Conservation (phyloP, 2,888 invertebrate genomes). For the Cataglyphis cursor region DNA sequence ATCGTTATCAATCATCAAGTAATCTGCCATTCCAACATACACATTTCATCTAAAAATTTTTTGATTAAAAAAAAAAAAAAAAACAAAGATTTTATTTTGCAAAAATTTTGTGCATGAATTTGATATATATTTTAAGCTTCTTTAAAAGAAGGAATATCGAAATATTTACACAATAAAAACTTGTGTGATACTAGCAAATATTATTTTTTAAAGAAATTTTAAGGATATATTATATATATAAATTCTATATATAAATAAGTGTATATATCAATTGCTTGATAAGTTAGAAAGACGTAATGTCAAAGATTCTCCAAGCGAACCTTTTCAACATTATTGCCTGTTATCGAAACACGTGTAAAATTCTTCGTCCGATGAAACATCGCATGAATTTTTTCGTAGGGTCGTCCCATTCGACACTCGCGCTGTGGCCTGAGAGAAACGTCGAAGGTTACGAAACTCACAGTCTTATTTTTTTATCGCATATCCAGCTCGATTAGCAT, state of each 20-base stretch:
- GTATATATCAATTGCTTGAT: too few relatives aligned
- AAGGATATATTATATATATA: too few relatives aligned
- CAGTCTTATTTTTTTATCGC: slow-evolving; percentile 48
- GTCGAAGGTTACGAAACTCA: slow-evolving; percentile 65
- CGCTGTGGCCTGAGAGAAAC: slow-evolving; percentile 33
- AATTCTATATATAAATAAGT: too few relatives aligned
- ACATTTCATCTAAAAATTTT: background rate
- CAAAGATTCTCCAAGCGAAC: background rate
- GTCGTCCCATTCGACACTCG: slow-evolving; percentile 5
- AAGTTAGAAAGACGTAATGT: background rate
- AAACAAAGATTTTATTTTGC: slow-evolving; percentile 13
- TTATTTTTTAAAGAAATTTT: too few relatives aligned
- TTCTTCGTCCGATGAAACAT: background rate
- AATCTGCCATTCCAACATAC: background rate
- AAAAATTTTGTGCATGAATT: background rate
- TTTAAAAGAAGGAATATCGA: background rate
- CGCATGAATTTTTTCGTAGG: slow-evolving; percentile 51
- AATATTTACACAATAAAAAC: background rate
- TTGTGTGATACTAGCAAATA: background rate
- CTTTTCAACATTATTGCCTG: background rate
- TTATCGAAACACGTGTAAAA: slow-evolving; percentile 18
- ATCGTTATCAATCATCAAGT: background rate
- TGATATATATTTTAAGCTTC: background rate
- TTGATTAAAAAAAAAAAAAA: background rate
- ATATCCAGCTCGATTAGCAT: slow-evolving; percentile 60